A percentile compares a stretch with the other conserved stretches of the same genome.
Conservation (phyloP, 2,797 vertebrate genomes). For the Chaunax sp. region DNA sequence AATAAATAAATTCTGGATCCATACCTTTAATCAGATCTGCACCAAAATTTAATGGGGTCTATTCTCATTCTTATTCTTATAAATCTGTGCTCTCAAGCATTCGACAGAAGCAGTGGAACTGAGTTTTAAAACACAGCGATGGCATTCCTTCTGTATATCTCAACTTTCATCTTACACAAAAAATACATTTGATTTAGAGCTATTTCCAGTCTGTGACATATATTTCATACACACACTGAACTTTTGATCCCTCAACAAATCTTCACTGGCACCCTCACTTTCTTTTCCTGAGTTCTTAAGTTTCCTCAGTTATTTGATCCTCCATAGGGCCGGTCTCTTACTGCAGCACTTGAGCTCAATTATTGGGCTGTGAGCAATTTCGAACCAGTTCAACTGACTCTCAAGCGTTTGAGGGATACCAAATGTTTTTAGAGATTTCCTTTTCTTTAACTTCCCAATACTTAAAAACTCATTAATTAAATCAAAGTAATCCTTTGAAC, state of each 20-base stretch:
- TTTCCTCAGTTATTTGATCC: conserved; percentile 77
- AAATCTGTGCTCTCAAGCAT: conserved; percentile 6
- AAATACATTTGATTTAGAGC: conserved; percentile 53
- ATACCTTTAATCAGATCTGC: no score
- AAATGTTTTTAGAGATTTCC: conserved; percentile 55
- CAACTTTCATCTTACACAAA: conserved; percentile 51
- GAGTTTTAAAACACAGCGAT: conserved; percentile 37
- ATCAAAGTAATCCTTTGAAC: conserved; percentile 52
- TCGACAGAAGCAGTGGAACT: conserved; percentile 51
- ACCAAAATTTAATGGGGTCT: no score
- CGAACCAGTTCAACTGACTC: conserved; percentile 72
- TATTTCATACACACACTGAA: conserved; percentile 54
- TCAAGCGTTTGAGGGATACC: conserved; percentile 55
- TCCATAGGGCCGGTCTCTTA: conserved; percentile 62
- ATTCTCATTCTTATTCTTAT: no score
- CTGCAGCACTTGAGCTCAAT: conserved; percentile 67
- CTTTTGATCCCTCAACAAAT: conserved; percentile 63
- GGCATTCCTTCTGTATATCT: conserved; percentile 42
- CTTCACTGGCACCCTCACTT: conserved; percentile 55
- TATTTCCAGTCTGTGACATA: conserved; percentile 42
- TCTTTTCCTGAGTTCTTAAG: no score
- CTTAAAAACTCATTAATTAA: conserved; percentile 49
- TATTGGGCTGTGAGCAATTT: conserved; percentile 75
- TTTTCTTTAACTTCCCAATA: conserved; percentile 31
- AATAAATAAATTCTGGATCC: no score